These are phyloP conservation scores for Clangula hyemalis DNA, from an alignment of 2,797 vertebrate species.

Conservation along the genomic window DNA sequence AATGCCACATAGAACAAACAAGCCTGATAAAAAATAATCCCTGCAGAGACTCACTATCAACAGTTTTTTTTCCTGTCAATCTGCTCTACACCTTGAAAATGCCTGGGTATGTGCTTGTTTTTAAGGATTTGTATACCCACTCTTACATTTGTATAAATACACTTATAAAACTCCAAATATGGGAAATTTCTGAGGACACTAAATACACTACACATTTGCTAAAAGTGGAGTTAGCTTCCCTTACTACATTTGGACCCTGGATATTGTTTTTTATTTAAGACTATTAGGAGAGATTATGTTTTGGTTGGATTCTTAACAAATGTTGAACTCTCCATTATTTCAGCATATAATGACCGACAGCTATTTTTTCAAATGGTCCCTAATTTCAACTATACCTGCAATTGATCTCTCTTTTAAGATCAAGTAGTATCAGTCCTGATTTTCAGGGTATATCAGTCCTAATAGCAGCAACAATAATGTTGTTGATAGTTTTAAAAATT, in stretches of 20 bases:
- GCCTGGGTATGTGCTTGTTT: neutral
- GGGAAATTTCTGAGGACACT: neutral
- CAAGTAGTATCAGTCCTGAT: neutral
- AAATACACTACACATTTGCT: neutral
- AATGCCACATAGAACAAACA: neutral
- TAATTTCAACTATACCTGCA: neutral
- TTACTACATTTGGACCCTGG: neutral
- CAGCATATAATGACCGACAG: neutral
- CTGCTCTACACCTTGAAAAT: neutral
- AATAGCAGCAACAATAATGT: neutral
- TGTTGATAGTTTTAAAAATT: neutral
- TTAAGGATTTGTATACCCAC: neutral
- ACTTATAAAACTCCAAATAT: neutral
- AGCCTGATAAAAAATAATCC: neutral
- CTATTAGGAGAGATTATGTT: neutral
- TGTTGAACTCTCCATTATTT: neutral
- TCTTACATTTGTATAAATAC: neutral
- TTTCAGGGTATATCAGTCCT: neutral
- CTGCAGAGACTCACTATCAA: neutral
- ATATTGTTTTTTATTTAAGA: neutral
- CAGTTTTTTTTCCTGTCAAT: rapidly evolving
- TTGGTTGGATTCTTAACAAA: neutral
- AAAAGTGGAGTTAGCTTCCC: neutral
- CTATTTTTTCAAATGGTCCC: neutral
- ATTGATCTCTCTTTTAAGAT: neutral